phyloP scores from a whole-genome alignment of 1,140 invertebrate genomes.

The Cherax quadricarinatus region DNA sequence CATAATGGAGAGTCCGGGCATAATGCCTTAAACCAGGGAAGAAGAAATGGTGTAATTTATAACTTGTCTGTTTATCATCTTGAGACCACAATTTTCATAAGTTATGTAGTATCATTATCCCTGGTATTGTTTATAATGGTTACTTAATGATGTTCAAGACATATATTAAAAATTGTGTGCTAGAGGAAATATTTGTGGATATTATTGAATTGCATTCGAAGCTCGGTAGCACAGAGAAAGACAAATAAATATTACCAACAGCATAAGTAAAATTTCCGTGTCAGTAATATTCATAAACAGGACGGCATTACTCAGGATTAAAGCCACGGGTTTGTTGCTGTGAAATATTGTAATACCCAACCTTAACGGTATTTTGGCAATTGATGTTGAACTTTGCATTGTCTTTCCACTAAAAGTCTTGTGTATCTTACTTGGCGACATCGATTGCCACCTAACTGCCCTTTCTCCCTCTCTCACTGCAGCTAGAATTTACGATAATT shows the following conservation, averaged over 20 bases:
- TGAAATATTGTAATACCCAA: neutral
- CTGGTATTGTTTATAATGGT: constrained; percentile 40
- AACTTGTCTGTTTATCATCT: constrained; percentile 31
- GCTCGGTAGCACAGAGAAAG: neutral
- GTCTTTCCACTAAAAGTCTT: neutral
- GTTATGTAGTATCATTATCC: constrained; percentile 34
- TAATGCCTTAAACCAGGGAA: constrained; percentile 27
- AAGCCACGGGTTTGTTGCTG: neutral
- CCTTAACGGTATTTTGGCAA: neutral
- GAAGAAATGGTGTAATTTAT: constrained; percentile 24
- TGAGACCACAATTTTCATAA: constrained; percentile 18
- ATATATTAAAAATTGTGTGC: neutral
- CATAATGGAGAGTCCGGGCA: constrained; percentile 38
- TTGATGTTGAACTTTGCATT: neutral
- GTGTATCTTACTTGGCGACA: neutral
- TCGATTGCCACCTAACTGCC: neutral
- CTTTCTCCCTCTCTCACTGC: neutral
- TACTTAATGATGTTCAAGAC: constrained; percentile 38
- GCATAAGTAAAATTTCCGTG: neutral
- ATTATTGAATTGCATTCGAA: neutral
- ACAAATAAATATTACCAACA: neutral
- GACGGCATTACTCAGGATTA: neutral
- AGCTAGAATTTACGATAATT: neutral
- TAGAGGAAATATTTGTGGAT: neutral
- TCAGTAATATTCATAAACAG: neutral